Base-by-base conservation (phyloP, 2,797 vertebrate genomes). In the Megalops cyprinoides region DNA sequence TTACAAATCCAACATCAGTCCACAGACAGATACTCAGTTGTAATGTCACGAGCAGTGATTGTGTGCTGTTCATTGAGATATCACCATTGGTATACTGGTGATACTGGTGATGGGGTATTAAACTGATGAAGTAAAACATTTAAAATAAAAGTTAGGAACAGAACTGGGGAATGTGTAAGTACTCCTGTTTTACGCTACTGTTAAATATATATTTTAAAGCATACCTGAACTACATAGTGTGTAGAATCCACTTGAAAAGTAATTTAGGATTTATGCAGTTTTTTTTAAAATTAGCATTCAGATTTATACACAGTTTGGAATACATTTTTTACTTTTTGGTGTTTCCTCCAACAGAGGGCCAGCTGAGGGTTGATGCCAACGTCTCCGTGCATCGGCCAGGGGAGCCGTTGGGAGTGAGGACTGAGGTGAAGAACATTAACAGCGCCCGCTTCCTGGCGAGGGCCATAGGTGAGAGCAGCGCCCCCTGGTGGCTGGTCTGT, bases 371-470 rank as follows among this genome's bases (percentile, higher is more conserved):
- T 51, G 98, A 99, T 74, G 98, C 98, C 88, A 99, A 99, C 12
- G 88, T 99, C 88, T 99, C 98, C 0, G 96, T 99, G 37, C 97
- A 98, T 92, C 92, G 65, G 77, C 95, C 96, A 0, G 98, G 96
- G 53, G 94, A 98, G 62, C 94, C 94, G 0, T 92, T 97, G 20
- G 98, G 98, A 15, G 62, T 96, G 88, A 95, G 98, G 86, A 96
- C 98, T 0, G 98, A 99, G 92, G 97, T 99, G 87, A 99, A 99
- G 93, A 99, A 99, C 91, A 97, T 99, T 91, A 99, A 99, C 91
- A 99, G 98, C 48, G 75, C 94, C 74, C 93, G 96, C 65, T 98
- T 95, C 90, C 89, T 99, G 88, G 96, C 97, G 87, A 97, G 84
- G 91, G 96, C 96, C 67, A 91, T 97, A 87, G 96, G 96, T 96